Evolutionary conservation across 1,140 invertebrate genomes (phyloP), one percentile per base, ranked within the genome.

Genomic region (Lasaia peninsularis): DNA sequence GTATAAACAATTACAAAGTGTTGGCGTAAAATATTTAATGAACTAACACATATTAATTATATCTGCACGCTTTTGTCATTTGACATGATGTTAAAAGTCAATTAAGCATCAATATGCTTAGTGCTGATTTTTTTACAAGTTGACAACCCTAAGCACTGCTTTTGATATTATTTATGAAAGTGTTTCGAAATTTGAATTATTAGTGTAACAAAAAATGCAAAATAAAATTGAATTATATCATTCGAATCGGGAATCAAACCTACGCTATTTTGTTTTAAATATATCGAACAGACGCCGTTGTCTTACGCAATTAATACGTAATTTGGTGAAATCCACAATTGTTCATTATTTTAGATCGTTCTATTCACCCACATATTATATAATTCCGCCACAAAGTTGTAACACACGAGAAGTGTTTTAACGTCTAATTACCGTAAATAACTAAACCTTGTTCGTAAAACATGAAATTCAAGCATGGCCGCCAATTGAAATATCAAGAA

Each of bases 1-100:
- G 64, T 65, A 65, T 52, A 65, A 72, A 72, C 69, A 72, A 77
- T 76, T 78, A 69, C 61, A 24, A 18, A 20, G 61, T 52, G 76
- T 71, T 67, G 75, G 74, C 66, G 67, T 68, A 67, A 69, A 74
- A 60, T 62, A 61, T 48, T 21, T 48, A 20, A 44, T 18, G 16
- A 16, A 1, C 18, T 11, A 20, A 44, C 11, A 44, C 16, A 10
- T 18, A 10, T 21, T 48, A 20, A 6, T 8, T 6, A 20, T 21
- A 48, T 5, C 24, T 28, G 5, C 2, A 28, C 24, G 24, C 24
- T 7, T 28, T 28, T 28, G 2, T 28, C 24, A 7, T 7, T 28
- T 3, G 5, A 4, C 24, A 28, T 6, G 4, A 7, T 7, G 24
- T 4, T 6, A 28, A 0, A 28, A 2, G n/a, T n/a, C n/a, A n/a